These are phyloP conservation scores for Drosophila ogumai DNA, from an alignment of 1,140 invertebrate genomes.

Conservation along the genomic window DNA sequence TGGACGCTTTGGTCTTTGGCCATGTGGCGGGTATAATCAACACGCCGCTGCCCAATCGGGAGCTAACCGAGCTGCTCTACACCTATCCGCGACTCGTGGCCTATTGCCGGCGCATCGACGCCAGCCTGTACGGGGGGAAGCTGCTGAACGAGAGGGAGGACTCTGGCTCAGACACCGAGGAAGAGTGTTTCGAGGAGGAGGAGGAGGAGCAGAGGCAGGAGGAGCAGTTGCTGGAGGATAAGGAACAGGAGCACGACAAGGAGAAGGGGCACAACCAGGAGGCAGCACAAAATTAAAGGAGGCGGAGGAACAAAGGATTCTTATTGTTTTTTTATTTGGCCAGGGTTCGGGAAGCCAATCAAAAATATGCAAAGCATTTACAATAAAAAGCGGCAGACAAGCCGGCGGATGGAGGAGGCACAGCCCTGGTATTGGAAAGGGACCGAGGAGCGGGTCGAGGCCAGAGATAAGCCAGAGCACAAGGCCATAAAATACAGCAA, in stretches of 20 bases:
- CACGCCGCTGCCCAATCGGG: constrained; percentile 88
- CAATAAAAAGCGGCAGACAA: constrained; percentile 61
- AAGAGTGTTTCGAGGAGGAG: background rate
- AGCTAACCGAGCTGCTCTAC: constrained; percentile 18
- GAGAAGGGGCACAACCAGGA: background rate
- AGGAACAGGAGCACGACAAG: background rate
- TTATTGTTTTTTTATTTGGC: constrained; percentile 53
- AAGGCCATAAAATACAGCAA: constrained; percentile 53
- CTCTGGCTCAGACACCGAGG: background rate
- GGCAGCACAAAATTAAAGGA: constrained; percentile 22
- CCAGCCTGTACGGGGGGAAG: constrained; percentile 7
- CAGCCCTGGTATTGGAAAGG: background rate
- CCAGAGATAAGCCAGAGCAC: constrained; percentile 42
- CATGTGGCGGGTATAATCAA: constrained; percentile 96
- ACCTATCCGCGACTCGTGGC: constrained; percentile 19
- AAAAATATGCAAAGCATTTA: constrained; percentile 79
- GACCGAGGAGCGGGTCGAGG: constrained; percentile 4
- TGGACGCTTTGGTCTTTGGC: constrained; percentile 98
- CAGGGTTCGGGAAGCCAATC: constrained; percentile 44
- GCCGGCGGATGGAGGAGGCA: background rate
- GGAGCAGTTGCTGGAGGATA: background rate
- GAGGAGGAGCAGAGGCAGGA: background rate
- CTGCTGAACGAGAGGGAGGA: background rate
- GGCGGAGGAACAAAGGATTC: constrained; percentile 37
- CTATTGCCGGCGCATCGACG: constrained; percentile 37